Conservation (phyloP, 2,888 invertebrate species). For the Epinotia ramella region DNA sequence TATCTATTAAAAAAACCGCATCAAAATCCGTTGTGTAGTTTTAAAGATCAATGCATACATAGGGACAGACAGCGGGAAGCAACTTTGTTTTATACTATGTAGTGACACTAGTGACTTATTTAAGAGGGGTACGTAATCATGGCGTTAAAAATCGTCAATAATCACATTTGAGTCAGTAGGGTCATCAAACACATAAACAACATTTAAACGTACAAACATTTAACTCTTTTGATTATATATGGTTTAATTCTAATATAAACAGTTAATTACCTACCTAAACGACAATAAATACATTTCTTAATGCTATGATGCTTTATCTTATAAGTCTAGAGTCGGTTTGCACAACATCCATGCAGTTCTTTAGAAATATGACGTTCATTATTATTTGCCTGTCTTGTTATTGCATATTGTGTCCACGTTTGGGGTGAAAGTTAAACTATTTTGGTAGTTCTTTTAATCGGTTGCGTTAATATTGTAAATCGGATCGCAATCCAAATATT, state of each 20-base stretch:
- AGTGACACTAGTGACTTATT: too few relatives aligned
- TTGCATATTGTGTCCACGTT: slow-evolving; percentile 22
- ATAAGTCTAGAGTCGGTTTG: background rate
- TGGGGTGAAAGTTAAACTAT: slow-evolving; percentile 30
- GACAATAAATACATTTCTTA: background rate
- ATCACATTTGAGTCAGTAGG: too few relatives aligned
- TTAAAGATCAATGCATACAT: too few relatives aligned
- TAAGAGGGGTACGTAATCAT: too few relatives aligned
- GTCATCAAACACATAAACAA: too few relatives aligned
- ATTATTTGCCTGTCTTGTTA: background rate
- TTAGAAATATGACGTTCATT: slow-evolving; percentile 11
- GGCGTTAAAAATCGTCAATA: too few relatives aligned
- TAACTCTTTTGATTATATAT: background rate
- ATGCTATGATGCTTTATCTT: background rate
- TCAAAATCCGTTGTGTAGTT: too few relatives aligned
- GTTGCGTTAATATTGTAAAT: background rate
- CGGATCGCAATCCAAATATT: slow-evolving; percentile 10
- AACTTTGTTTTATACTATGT: too few relatives aligned
- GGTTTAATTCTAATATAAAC: background rate
- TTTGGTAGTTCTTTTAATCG: background rate
- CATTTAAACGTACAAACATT: background rate
- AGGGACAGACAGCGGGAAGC: too few relatives aligned
- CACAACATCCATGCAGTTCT: background rate
- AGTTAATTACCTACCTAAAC: background rate
- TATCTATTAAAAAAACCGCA: too few relatives aligned